phyloP scores from a whole-genome alignment of 1,140 invertebrate species.

The Helicorthomorpha holstii region DNA sequence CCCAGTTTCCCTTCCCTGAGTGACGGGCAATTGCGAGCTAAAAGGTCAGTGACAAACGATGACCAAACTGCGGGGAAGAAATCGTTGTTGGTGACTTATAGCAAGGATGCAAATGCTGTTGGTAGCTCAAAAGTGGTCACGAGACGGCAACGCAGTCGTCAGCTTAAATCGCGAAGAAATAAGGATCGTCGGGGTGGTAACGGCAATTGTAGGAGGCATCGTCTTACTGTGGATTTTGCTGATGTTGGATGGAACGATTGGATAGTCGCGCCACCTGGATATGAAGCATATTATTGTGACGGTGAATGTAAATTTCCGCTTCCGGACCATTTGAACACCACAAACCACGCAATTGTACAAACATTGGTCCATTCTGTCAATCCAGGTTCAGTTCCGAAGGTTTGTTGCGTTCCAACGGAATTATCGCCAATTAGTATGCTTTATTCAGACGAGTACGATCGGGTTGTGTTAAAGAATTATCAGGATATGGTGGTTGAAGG shows the following conservation, averaged over 20 bases:
- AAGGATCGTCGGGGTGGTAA: conserved; percentile 35
- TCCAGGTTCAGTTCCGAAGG: conserved; percentile 67
- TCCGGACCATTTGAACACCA: conserved; percentile 82
- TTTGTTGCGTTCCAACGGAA: conserved; percentile 84
- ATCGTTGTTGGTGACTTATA: conserved; percentile 61
- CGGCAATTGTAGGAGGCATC: conserved; percentile 64
- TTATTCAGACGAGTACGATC: conserved; percentile 79
- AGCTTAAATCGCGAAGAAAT: conserved; percentile 10
- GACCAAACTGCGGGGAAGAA: conserved; percentile 19
- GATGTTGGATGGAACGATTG: conserved; percentile 98
- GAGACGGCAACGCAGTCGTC: conserved; percentile 14
- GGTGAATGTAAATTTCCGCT: conserved; percentile 88
- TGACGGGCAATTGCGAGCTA: conserved; percentile 52
- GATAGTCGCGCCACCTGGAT: conserved; percentile 95
- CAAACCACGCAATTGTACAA: conserved; percentile 97
- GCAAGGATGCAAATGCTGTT: too few species aligned
- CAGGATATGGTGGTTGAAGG: conserved; percentile 88
- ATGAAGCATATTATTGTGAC: conserved; percentile 87
- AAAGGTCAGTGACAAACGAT: conserved; percentile 30
- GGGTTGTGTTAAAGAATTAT: conserved; percentile 90
- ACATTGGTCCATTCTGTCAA: conserved; percentile 85
- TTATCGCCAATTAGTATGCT: conserved; percentile 82
- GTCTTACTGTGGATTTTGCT: conserved; percentile 82
- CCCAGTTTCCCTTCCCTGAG: background rate
- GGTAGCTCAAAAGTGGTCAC: too few species aligned